Evolutionary conservation across 1,140 invertebrate species (phyloP), one percentile per base, ranked within the genome.

Genomic region (Galleria mellonella): DNA sequence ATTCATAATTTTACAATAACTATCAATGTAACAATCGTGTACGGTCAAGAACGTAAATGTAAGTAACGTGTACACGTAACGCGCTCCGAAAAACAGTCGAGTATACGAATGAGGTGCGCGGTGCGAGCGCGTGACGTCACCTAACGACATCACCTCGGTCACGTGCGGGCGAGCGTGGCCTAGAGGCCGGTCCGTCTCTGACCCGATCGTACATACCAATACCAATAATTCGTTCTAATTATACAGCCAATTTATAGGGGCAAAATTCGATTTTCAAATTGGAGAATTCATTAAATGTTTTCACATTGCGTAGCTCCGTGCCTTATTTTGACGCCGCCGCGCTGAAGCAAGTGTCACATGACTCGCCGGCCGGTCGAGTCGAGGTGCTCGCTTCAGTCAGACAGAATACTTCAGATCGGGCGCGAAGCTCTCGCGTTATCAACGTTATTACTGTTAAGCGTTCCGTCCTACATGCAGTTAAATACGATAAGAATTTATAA

Each of bases 321-420:
- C 62, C 59, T 58, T 76, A 72, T 78, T 78, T 76, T 78, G 74
- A 70, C 55, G 67, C 50, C 43, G 51, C 28, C 51, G 54, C 32
- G 32, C 15, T 15, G 35, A 15, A n/a, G n/a, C 35, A 37, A 13
- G 37, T 54, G 65, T 81, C 74, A 78, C 72, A 78, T 82, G 77
- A 82, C 57, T 62, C 12, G 46, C 69, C 65, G 71, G 68, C 71
- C 62, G 69, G 63, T 48, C 37, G 45, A n/a, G n/a, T n/a, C n/a
- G n/a, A n/a, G n/a, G n/a, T n/a, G n/a, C n/a, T n/a, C 47, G 47
- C 35, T 36, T 11, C 29, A 32, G 38, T 6, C 47, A 39, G 37
- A 44, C 30, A 39, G 13, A 23, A 15, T 42, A 31, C 36, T 32
- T 60, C 63, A 66, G 50, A 65, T 38, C 41, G 57, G 42, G 36